Evolutionary conservation across 2,888 invertebrate species (phyloP).

Genomic region (Homarus gammarus): DNA sequence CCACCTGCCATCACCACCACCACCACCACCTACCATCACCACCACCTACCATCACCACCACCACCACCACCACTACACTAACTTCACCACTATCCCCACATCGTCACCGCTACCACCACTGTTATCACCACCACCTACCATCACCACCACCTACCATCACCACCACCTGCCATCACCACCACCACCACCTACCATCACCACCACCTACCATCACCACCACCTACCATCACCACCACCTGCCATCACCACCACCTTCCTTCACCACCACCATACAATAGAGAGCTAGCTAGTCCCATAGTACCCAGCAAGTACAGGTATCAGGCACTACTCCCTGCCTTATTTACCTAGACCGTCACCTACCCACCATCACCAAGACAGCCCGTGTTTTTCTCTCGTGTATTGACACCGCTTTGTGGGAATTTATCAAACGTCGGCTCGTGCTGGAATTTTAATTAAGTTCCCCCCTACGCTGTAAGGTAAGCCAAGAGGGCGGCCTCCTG

Average conservation of each 20-base stretch:
- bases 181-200: not conserved
- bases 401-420: constrained; percentile 44
- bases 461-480: constrained; percentile 48
- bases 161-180: not conserved
- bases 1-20: no score
- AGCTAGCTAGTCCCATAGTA: no score
- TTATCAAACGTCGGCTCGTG: constrained; percentile 43
- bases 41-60: not conserved
- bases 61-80: no score
- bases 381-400: constrained; percentile 22
- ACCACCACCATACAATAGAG: no score
- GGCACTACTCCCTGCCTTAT: not conserved
- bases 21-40: no score
- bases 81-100: not conserved
- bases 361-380: constrained; percentile 24
- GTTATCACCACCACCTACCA: not conserved
- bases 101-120: not conserved
- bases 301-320: no score
- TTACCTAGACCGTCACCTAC: not conserved
- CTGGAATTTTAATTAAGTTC: constrained; percentile 51
- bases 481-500: constrained; percentile 11
- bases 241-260: not conserved
- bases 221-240: not conserved
- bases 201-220: not conserved
- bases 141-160: no score